Percentiles rank a stretch among this genome's conserved stretches.
Conservation (phyloP, 92 coral and sea anemone species). For the Heteractis magnifica region DNA sequence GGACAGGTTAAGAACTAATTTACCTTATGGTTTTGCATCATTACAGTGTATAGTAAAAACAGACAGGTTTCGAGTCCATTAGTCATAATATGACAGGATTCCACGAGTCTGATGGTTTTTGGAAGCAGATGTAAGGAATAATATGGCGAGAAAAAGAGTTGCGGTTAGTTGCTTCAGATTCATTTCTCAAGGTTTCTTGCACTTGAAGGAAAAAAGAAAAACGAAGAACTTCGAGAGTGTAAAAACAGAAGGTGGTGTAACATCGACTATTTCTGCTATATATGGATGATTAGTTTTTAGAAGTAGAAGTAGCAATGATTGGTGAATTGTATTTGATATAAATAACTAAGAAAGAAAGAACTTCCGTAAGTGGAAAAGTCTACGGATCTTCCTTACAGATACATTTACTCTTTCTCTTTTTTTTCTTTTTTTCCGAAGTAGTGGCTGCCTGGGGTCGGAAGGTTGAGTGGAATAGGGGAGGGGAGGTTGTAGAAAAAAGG, state of each 20-base stretch:
- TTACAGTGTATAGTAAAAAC: not conserved
- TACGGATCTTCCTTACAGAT: too few relatives aligned
- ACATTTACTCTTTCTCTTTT: too few relatives aligned
- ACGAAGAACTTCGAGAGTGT: not conserved
- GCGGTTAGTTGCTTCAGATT: not conserved
- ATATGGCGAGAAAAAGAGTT: not conserved
- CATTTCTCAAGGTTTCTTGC: not conserved
- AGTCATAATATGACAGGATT: not conserved
- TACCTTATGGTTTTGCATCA: not conserved
- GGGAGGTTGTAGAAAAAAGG: too few relatives aligned
- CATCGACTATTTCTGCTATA: not conserved
- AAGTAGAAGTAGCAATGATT: too few relatives aligned
- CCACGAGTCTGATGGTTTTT: not conserved
- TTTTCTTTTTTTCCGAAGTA: too few relatives aligned
- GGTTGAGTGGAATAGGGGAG: too few relatives aligned
- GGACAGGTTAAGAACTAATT: not conserved
- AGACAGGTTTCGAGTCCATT: not conserved
- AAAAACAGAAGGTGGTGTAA: not conserved
- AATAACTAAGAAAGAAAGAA: too few relatives aligned
- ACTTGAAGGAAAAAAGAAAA: not conserved
- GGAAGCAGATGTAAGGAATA: not conserved
- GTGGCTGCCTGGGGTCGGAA: too few relatives aligned
- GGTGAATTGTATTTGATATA: too few relatives aligned
- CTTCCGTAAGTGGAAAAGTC: too few relatives aligned
- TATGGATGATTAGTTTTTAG: too few relatives aligned